Evolutionary conservation across 2,888 invertebrate species (phyloP).

Genomic region (Tetragonisca angustula): DNA sequence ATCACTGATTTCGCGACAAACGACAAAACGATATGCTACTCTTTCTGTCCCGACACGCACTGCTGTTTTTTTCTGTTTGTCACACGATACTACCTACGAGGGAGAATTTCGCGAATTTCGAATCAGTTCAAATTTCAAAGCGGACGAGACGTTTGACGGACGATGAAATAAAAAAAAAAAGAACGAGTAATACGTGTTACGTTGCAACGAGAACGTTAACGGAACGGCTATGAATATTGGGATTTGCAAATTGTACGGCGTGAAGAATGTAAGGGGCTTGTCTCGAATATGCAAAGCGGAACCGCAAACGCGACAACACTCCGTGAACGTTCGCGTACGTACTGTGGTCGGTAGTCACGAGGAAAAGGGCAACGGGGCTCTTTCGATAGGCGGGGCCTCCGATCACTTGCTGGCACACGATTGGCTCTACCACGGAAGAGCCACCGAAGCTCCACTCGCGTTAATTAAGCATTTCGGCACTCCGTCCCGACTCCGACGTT

Average conservation of each 20-base stretch:
- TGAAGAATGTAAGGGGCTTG: background rate
- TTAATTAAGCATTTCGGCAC: slow-evolving; percentile 77
- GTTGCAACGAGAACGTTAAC: background rate
- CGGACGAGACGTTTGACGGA: background rate
- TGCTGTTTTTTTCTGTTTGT: background rate
- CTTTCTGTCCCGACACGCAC: slow-evolving; percentile 26
- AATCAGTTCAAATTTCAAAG: background rate
- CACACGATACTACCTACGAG: slow-evolving; percentile 21
- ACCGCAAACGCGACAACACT: slow-evolving; percentile 71
- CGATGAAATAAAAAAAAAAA: too few relatives aligned
- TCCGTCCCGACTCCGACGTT: slow-evolving; percentile 59
- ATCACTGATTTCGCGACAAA: slow-evolving; percentile 38
- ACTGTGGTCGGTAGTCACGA: slow-evolving; percentile 80
- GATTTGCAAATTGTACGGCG: background rate
- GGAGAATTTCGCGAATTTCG: slow-evolving; percentile 33
- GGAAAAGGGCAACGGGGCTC: slow-evolving; percentile 79
- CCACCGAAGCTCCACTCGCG: slow-evolving; percentile 69
- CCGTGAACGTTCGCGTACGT: slow-evolving; percentile 80
- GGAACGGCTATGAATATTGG: background rate
- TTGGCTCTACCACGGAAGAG: slow-evolving; percentile 64
- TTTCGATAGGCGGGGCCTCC: slow-evolving; percentile 69
- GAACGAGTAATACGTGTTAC: background rate
- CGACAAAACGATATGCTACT: background rate
- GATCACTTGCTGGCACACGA: slow-evolving; percentile 56
- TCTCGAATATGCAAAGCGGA: slow-evolving; percentile 25